phyloP scores from a whole-genome alignment of 1,140 invertebrate genomes.

The Trachelipus rathkii region DNA sequence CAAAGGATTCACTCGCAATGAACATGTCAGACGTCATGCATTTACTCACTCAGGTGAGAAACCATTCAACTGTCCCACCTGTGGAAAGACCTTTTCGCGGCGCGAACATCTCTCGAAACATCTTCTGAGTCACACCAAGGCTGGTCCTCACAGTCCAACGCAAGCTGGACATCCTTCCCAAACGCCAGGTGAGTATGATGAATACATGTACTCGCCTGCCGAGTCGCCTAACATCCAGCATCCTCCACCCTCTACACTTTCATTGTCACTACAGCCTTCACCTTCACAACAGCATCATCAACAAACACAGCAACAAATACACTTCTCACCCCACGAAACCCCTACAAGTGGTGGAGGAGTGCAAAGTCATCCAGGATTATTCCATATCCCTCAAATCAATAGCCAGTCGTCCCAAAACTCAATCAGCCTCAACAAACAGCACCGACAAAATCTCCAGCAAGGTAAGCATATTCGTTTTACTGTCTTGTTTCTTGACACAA shows the following conservation, averaged over 20 bases:
- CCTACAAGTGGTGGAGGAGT: not conserved
- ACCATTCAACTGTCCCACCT: constrained; percentile 77
- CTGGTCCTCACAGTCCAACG: constrained; percentile 39
- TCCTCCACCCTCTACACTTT: constrained; percentile 22
- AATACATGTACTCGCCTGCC: constrained; percentile 41
- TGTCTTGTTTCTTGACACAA: no score
- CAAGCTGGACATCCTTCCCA: constrained; percentile 35
- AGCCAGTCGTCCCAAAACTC: constrained; percentile 1
- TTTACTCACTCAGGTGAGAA: constrained; percentile 62
- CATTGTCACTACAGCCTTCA: constrained; percentile 14
- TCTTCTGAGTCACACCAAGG: constrained; percentile 41
- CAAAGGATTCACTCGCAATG: constrained; percentile 68
- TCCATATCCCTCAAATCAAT: not conserved
- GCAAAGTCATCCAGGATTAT: constrained; percentile 1
- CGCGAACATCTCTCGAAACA: constrained; percentile 45
- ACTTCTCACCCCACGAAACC: not conserved
- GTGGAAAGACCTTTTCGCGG: constrained; percentile 42
- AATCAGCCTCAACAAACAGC: not conserved
- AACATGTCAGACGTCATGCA: constrained; percentile 44
- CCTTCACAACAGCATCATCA: constrained; percentile 27
- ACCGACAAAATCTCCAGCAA: constrained; percentile 2
- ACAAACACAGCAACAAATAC: constrained; percentile 23
- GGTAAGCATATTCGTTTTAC: not conserved
- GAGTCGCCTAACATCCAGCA: constrained; percentile 36
- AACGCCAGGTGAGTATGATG: constrained; percentile 42